phyloP scores from a whole-genome alignment of 37 sponge, comb jelly and placozoan species.

The Beroe ovata region DNA sequence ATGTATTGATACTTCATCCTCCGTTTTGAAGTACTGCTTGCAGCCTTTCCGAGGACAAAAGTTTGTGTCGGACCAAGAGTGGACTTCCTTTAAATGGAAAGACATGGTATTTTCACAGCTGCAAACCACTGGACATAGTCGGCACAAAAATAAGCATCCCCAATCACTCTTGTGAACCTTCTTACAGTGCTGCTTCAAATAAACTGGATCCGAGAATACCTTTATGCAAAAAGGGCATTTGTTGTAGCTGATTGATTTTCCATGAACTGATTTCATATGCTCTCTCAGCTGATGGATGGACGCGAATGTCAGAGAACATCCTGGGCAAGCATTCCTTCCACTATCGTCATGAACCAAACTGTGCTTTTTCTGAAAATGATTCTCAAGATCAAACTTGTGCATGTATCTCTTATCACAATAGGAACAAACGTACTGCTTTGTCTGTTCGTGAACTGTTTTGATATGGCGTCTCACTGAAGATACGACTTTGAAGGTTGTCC shows the following conservation, averaged over 20 bases:
- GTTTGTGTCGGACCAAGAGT: neutral
- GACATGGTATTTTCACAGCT: neutral
- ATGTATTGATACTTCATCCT: neutral
- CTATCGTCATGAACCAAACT: neutral
- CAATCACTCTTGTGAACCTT: neutral
- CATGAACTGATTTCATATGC: neutral
- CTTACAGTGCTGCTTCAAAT: conserved; percentile 24
- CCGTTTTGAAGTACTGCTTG: conserved; percentile 25
- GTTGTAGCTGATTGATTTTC: neutral
- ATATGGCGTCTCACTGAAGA: conserved; percentile 22
- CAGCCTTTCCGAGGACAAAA: conserved; percentile 13
- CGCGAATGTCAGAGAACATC: neutral
- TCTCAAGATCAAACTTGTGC: conserved; percentile 36
- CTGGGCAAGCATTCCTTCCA: neutral
- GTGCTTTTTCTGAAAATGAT: conserved; percentile 16
- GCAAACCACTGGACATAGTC: conserved; percentile 11
- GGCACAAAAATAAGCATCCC: neutral
- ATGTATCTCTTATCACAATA: neutral
- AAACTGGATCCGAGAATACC: conserved; percentile 2
- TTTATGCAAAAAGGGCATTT: conserved; percentile 42
- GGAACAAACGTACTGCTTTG: conserved; percentile 11
- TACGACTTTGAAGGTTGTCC: neutral
- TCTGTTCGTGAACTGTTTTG: conserved; percentile 4
- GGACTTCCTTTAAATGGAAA: neutral
- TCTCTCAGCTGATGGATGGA: neutral